These are phyloP conservation scores for Camptogramma bilineatum DNA, from an alignment of 2,888 invertebrate species.

Conservation along the genomic window DNA sequence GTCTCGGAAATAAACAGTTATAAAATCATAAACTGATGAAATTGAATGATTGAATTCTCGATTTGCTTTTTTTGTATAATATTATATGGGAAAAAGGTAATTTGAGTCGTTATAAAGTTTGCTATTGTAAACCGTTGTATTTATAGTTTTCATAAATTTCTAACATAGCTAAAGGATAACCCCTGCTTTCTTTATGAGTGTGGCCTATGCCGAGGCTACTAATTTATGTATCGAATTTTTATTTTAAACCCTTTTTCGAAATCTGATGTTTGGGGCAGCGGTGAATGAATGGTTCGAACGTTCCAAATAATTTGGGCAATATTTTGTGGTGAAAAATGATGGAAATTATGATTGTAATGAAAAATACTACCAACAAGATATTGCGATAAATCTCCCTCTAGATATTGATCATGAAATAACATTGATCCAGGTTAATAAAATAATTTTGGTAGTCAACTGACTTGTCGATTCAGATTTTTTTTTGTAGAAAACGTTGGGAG, in stretches of 20 bases:
- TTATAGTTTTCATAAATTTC: not conserved
- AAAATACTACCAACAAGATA: not conserved
- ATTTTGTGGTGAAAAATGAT: conserved; percentile 25
- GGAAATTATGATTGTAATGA: conserved; percentile 9
- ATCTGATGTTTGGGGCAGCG: conserved; percentile 34
- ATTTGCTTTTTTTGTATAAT: no score
- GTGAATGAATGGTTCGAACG: conserved; percentile 31
- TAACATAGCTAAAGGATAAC: not conserved
- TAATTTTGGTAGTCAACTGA: no score
- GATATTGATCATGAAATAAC: not conserved
- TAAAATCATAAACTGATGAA: no score
- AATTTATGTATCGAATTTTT: conserved; percentile 67
- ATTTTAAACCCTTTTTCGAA: conserved; percentile 54
- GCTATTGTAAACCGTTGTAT: no score
- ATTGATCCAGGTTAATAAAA: no score
- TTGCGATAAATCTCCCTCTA: not conserved
- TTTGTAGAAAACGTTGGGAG: no score
- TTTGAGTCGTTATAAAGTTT: no score
- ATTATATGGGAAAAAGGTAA: no score
- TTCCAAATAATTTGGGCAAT: conserved; percentile 30
- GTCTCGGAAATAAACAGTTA: no score
- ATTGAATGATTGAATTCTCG: no score
- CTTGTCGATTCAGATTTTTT: no score
- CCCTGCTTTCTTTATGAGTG: conserved; percentile 11
- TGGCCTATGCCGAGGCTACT: conserved; percentile 60